Evolutionary conservation across 1,140 invertebrate species (phyloP), one percentile per base, ranked within the genome.

Genomic region (Matsumurasca onukii): DNA sequence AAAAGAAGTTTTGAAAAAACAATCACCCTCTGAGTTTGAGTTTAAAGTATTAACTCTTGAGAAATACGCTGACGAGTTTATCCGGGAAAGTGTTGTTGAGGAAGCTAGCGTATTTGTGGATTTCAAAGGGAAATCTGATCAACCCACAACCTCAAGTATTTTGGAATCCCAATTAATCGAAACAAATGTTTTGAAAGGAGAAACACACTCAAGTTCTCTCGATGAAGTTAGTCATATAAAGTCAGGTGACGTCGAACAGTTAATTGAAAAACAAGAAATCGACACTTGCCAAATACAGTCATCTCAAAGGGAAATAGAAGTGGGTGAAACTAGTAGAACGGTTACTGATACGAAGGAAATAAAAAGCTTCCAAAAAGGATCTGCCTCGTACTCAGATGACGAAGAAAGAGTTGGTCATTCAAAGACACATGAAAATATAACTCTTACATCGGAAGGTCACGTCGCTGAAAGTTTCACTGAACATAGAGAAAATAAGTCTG

Each of bases 1-100:
- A 59, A 70, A 73, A 49, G 74, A 74, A 48, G 77, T 82, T 67
- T 78, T 80, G 20, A 87, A 90, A 76, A 87, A 90, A 76, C 86
- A 89, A 71, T 88, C 88, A 0, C 86, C 88, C 25, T 89, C 87
- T 1, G 88, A 90, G 77, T 90, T 90, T 74, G 86, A 89, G 73
- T 87, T 90, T 55, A 88, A 86, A 76, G 71, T 70, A n/a, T 63
- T 76, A 30, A 68, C 72, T n/a, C 70, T 77, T 61, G 77, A 80
- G 65, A 78, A 76, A 66, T 73, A 69, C 29, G 68, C 77, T 64
- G 74, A 76, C 67, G 72, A 76, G 67, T 70, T 67, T 25, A 75
- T 74, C 24, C 59, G 75, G 68, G 74, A 76, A 70, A 64, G 70
- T 12, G 55, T 73, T 45, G 68, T 67, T 39, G 76, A 77, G 69